Conservation (phyloP, 53 echinoderm and acorn worm genomes). For the Crossaster papposus region DNA sequence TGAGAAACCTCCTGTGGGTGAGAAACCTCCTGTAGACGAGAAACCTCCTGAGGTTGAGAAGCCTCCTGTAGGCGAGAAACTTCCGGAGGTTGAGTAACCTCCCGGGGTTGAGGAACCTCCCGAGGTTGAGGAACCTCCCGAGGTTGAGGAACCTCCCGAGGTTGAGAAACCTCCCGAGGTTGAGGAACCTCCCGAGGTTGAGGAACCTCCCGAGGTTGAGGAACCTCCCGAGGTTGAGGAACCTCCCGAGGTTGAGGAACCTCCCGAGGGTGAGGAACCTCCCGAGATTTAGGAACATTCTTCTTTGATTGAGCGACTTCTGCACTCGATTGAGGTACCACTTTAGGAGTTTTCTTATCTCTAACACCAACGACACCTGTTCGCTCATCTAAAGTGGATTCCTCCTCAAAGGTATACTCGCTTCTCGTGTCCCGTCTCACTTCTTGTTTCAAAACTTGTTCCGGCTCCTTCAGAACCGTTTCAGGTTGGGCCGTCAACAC, state of each 20-base stretch:
- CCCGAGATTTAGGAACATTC: neutral
- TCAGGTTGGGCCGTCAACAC: constrained; percentile 47
- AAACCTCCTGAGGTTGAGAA: neutral
- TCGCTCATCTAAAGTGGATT: constrained; percentile 5
- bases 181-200: too few relatives aligned
- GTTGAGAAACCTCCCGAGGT: neutral
- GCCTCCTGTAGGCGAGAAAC: too few relatives aligned
- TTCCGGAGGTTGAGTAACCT: neutral
- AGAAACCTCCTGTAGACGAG: neutral
- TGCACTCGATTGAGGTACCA: neutral
- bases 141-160: neutral
- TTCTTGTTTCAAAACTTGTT: constrained; percentile 42
- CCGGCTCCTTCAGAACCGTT: constrained; percentile 31
- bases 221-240: neutral
- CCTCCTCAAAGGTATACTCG: constrained; percentile 8
- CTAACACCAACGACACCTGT: constrained; percentile 17
- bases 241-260: neutral
- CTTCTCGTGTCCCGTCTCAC: constrained; percentile 29
- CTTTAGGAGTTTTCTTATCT: constrained; percentile 7
- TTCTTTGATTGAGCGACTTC: neutral
- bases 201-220: neutral
- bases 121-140: neutral
- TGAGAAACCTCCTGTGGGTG: neutral
- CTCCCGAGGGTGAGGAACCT: neutral
- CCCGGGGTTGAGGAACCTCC: constrained; percentile 4